Evolutionary conservation across 2,888 invertebrate genomes (phyloP).

Genomic region (Himalopsyche japonica): DNA sequence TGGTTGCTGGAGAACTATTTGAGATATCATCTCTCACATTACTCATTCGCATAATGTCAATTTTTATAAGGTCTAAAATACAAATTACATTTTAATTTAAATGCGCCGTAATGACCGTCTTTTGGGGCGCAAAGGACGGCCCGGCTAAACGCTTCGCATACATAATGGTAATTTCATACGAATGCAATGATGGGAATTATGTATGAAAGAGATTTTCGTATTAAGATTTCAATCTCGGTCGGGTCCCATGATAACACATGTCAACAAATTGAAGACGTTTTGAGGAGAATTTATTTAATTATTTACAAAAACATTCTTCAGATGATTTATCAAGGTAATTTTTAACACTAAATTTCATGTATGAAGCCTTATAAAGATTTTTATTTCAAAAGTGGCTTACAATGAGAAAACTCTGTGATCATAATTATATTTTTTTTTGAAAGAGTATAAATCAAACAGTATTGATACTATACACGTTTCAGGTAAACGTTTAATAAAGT

Average conservation of each 20-base stretch:
- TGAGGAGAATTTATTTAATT: not conserved
- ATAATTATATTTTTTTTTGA: no score
- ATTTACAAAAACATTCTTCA: not conserved
- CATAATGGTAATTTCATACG: not conserved
- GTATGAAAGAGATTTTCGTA: not conserved
- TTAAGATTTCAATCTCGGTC: not conserved
- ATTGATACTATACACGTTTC: no score
- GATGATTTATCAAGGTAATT: no score
- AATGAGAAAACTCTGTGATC: no score
- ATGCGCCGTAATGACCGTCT: slow-evolving; percentile 7
- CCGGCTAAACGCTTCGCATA: not conserved
- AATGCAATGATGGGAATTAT: not conserved
- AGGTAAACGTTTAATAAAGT: no score
- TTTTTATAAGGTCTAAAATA: slow-evolving; percentile 3
- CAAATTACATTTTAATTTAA: slow-evolving; percentile 17
- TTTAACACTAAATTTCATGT: no score
- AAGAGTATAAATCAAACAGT: no score
- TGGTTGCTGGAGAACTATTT: not conserved
- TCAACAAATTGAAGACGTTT: not conserved
- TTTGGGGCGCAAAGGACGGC: not conserved
- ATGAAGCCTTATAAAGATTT: no score
- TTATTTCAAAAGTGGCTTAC: no score
- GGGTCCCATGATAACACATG: not conserved
- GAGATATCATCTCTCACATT: not conserved
- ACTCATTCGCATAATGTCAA: slow-evolving; percentile 21